phyloP scores from a whole-genome alignment of 2,113 vertebrate genomes.

The Mormyrus iriodes region DNA sequence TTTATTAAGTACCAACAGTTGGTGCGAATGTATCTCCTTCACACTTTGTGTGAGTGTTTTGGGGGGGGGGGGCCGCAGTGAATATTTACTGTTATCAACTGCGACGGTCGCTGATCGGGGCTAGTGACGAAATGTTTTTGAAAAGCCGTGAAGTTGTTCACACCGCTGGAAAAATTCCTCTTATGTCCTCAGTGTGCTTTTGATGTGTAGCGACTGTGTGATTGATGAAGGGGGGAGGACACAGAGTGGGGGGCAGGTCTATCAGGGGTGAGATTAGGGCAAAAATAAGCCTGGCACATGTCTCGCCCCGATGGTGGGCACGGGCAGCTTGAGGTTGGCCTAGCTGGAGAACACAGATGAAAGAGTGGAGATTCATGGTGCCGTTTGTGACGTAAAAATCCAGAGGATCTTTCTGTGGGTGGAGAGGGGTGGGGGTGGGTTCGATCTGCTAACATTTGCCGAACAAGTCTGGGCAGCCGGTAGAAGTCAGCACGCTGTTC shows the following conservation, averaged over 20 bases:
- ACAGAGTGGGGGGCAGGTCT: background rate
- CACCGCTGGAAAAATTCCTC: slow-evolving; percentile 58
- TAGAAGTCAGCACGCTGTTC: background rate
- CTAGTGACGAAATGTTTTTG: slow-evolving; percentile 55
- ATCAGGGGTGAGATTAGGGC: slow-evolving; percentile 34
- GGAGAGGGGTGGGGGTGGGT: slow-evolving; percentile 4
- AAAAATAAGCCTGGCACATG: slow-evolving; percentile 61
- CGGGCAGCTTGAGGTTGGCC: background rate
- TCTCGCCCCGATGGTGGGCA: slow-evolving; percentile 33
- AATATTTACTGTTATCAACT: slow-evolving; percentile 51
- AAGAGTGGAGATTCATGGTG: slow-evolving; percentile 36
- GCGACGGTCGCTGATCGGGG: slow-evolving; percentile 48
- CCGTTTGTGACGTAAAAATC: slow-evolving; percentile 71
- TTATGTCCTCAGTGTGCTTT: slow-evolving; percentile 46
- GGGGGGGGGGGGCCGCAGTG: slow-evolving; percentile 53
- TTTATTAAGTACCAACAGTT: slow-evolving; percentile 58
- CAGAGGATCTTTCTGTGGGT: slow-evolving; percentile 52
- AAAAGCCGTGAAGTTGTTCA: slow-evolving; percentile 61
- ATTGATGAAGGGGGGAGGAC: slow-evolving; percentile 54
- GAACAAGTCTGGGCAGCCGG: slow-evolving; percentile 1
- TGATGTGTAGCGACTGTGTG: slow-evolving; percentile 56
- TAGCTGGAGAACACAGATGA: slow-evolving; percentile 4
- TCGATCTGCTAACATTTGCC: background rate
- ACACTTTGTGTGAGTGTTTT: slow-evolving; percentile 30
- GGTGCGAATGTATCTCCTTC: slow-evolving; percentile 52